phyloP scores from a whole-genome alignment of 2,888 invertebrate species.

The Cheilosia grossa region DNA sequence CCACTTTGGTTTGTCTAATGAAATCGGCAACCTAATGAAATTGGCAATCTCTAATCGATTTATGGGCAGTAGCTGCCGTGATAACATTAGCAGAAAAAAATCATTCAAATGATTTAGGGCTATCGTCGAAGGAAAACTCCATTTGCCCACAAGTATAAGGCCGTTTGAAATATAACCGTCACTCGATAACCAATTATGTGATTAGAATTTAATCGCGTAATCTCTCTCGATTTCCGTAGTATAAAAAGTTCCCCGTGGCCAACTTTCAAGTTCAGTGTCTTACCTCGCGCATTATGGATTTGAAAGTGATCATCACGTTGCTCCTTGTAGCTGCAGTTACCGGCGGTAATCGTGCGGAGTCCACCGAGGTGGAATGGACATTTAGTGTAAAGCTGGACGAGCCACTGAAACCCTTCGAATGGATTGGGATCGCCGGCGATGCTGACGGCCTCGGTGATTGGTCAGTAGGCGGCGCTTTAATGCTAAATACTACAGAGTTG shows the following conservation, averaged over 20 bases:
- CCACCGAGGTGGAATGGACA: slow-evolving; percentile 57
- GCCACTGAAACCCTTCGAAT: slow-evolving; percentile 85
- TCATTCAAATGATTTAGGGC: no score
- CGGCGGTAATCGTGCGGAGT: slow-evolving; percentile 31
- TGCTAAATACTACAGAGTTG: slow-evolving; percentile 84
- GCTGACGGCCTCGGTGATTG: slow-evolving; percentile 88
- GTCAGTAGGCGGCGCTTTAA: slow-evolving; percentile 86
- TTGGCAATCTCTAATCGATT: no score
- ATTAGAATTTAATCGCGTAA: slow-evolving; percentile 11
- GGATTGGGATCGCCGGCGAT: slow-evolving; percentile 89
- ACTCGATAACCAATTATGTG: slow-evolving; percentile 28
- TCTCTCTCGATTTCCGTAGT: not conserved
- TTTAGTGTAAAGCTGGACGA: slow-evolving; percentile 81
- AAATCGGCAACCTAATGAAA: no score
- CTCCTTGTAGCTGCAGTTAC: slow-evolving; percentile 77
- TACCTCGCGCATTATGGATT: slow-evolving; percentile 24
- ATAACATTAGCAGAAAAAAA: no score
- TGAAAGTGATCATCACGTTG: slow-evolving; percentile 42
- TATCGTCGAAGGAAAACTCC: no score
- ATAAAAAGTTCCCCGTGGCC: slow-evolving; percentile 38
- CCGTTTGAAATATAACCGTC: slow-evolving; percentile 10
- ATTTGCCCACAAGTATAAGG: no score
- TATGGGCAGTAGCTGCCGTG: no score
- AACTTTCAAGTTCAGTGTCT: slow-evolving; percentile 34
- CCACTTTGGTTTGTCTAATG: no score